A percentile compares a stretch with the other conserved stretches of the same genome.
phyloP scores from a whole-genome alignment of 2,888 invertebrate genomes.

The Limnephilus marmoratus region DNA sequence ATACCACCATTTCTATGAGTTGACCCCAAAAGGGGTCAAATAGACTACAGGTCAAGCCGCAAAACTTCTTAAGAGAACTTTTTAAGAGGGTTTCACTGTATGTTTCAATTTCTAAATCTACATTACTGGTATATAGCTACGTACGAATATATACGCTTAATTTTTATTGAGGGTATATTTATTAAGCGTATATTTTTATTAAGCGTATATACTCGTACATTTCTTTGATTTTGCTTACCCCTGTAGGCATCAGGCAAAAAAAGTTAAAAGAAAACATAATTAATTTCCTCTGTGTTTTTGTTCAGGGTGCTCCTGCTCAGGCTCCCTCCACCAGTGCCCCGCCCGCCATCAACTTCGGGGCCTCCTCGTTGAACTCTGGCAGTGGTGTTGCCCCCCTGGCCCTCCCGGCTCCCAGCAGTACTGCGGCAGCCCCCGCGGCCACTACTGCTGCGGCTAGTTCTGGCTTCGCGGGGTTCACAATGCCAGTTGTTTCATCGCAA shows the following conservation, averaged over 20 bases:
- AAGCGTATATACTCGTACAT: too few species aligned
- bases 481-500: constrained; percentile 19
- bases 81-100: too few species aligned
- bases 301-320: not conserved
- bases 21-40: too few species aligned
- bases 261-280: not conserved
- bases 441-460: constrained; percentile 19
- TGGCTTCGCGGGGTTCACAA: constrained; percentile 54
- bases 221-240: too few species aligned
- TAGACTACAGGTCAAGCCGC: too few species aligned
- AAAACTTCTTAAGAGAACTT: too few species aligned
- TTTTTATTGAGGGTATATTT: too few species aligned
- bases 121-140: too few species aligned
- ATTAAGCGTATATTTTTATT: too few species aligned
- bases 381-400: not conserved
- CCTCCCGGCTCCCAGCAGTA: not conserved
- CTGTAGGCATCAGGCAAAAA: not conserved
- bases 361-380: not conserved
- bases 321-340: not conserved
- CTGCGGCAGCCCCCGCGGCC: not conserved
- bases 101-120: too few species aligned
- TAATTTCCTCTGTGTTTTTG: not conserved
- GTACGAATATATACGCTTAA: too few species aligned
- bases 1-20: too few species aligned
- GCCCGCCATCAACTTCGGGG: not conserved